Evolutionary conservation across 2,888 invertebrate species (phyloP), one percentile per base, ranked within the genome.

Genomic region (Dasysyrphus tricinctus): DNA sequence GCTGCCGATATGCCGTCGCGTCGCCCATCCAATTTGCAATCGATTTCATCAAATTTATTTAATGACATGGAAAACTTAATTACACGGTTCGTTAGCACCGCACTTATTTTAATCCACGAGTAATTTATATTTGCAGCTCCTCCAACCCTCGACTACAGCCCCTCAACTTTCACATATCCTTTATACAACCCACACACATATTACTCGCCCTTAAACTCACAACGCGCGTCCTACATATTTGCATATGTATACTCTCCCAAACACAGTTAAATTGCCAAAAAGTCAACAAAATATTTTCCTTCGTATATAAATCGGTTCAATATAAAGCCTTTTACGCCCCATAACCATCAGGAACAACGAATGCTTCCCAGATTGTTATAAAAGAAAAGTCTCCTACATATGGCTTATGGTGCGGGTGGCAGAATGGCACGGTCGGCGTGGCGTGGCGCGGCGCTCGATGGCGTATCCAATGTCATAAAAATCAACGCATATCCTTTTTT

Each of bases 41-140:
- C 74, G 81, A 69, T 93, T 73, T 47, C 73, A 88, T 86, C 79
- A 79, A 88, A 82, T 76, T 75, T 67, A 49, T 72, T 69, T 86
- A 88, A 86, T 88, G 88, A 88, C 61, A 57, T 73, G 81, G 75
- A 88, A 88, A 88, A 79, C 76, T 65, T 82, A 82, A 88, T 88
- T 88, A 82, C 75, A 82, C 78, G 88, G 75, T 82, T 88, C 86
- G 82, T 86, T 88, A 80, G 77, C 70, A 49, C 29, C 54, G 49
- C 67, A 85, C 81, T 85, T 85, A 65, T 85, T 81, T 84, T 74
- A 69, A 77, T 77, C 69, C 69, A 47, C 69, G 77, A 78, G 56
- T 85, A 81, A 78, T 85, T 85, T 70, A 73, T 70, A 73, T 77
- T 77, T 69, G 29, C 59, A 80, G 14, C 49, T 34, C 16, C 65